phyloP scores from a whole-genome alignment of 1,140 invertebrate species.

The Bathynomus jamesi region DNA sequence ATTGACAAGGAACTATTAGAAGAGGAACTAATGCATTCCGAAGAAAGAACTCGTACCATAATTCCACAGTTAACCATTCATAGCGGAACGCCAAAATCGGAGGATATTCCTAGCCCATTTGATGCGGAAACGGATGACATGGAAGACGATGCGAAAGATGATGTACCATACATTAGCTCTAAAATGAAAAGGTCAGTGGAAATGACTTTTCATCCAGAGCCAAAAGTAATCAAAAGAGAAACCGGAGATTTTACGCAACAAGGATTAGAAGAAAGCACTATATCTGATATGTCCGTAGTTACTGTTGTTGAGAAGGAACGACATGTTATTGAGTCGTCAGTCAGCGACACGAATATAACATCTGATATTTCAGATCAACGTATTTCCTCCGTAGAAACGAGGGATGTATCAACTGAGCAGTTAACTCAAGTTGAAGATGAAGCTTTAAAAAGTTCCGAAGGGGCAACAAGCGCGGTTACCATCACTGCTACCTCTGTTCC shows the following conservation, averaged over 20 bases:
- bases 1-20: constrained; percentile 43
- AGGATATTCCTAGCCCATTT: constrained; percentile 38
- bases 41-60: constrained; percentile 17
- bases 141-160: constrained; percentile 42
- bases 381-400: constrained; percentile 29
- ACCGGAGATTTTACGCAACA: constrained; percentile 24
- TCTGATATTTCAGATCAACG: constrained; percentile 41
- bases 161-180: constrained; percentile 28
- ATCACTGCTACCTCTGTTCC: constrained; percentile 48
- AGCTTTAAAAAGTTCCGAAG: constrained; percentile 17
- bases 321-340: constrained; percentile 12
- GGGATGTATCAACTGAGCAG: constrained; percentile 13
- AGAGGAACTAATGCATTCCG: constrained; percentile 35
- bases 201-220: constrained; percentile 75
- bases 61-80: constrained; percentile 36
- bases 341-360: constrained; percentile 15
- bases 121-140: constrained; percentile 42
- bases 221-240: constrained; percentile 42
- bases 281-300: constrained; percentile 47
- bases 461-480: constrained; percentile 46
- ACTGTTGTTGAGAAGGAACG: constrained; percentile 50
- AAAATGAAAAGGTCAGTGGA: constrained; percentile 77
- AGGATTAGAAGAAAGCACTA: constrained; percentile 38
- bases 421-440: constrained; percentile 21
- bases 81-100: constrained; percentile 33